Conservation (phyloP, 1,140 invertebrate species). For the Drosophila burlai region DNA sequence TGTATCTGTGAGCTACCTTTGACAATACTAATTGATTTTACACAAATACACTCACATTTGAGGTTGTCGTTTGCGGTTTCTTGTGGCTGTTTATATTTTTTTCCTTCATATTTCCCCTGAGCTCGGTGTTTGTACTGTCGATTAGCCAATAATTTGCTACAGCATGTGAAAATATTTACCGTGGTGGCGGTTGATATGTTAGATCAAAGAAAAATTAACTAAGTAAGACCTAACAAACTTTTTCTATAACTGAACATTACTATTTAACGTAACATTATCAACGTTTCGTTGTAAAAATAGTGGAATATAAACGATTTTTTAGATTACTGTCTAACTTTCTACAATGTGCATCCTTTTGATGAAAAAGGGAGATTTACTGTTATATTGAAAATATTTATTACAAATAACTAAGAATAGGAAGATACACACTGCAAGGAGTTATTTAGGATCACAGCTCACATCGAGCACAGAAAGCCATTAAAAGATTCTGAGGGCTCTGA, state of each 20-base stretch:
- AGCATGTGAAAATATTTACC: background rate
- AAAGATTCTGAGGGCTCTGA: slow-evolving; percentile 20
- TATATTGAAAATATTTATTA: slow-evolving; percentile 1
- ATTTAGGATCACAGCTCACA: background rate
- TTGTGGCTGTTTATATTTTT: slow-evolving; percentile 34
- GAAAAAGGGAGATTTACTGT: background rate
- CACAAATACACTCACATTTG: slow-evolving; percentile 15
- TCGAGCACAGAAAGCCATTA: slow-evolving; percentile 36
- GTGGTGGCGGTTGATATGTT: background rate
- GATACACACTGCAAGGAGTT: background rate
- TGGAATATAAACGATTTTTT: background rate
- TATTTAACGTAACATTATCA: background rate
- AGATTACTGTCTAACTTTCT: background rate
- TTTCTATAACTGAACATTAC: background rate
- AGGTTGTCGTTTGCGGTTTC: slow-evolving; percentile 46
- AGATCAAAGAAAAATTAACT: background rate
- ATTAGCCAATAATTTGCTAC: slow-evolving; percentile 39
- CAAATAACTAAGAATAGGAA: background rate
- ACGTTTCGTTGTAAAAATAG: background rate
- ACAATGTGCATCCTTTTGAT: background rate
- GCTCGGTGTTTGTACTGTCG: slow-evolving; percentile 27
- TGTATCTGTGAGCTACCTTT: slow-evolving; percentile 45
- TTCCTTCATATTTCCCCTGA: slow-evolving; percentile 8
- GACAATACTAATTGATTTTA: slow-evolving; percentile 75
- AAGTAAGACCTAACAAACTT: background rate